Percentiles rank a stretch among this genome's conserved stretches.
These are phyloP conservation scores for Elgaria multicarinata DNA, from an alignment of 2,113 vertebrate species.

Conservation along the genomic window DNA sequence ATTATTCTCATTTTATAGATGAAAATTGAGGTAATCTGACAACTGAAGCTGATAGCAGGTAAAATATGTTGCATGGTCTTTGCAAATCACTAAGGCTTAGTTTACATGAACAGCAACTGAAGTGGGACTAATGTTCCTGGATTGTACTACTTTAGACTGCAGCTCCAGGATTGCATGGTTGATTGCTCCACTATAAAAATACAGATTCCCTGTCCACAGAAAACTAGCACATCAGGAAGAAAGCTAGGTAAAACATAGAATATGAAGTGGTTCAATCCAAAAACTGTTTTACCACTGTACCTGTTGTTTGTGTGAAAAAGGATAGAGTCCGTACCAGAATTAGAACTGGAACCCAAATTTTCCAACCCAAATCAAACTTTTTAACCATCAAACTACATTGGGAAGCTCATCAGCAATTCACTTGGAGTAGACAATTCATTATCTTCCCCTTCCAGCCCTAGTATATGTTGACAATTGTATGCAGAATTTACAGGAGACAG, in stretches of 20 bases:
- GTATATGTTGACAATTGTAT: neutral
- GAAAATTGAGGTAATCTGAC: neutral
- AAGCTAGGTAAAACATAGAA: no score
- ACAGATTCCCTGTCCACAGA: no score
- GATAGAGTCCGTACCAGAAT: neutral
- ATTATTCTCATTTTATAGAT: neutral
- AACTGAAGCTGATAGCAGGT: neutral
- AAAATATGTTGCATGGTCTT: neutral
- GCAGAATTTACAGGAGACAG: neutral
- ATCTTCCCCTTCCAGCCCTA: neutral
- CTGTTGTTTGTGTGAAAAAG: no score
- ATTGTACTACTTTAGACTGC: neutral
- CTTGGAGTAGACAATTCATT: neutral
- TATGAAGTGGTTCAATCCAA: no score
- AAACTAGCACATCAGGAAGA: no score
- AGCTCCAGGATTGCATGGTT: neutral
- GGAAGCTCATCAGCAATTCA: neutral
- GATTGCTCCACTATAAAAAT: no score
- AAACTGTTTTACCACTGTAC: no score
- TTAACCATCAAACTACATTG: neutral
- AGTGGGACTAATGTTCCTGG: neutral
- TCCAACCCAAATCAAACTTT: neutral
- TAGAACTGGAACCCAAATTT: neutral
- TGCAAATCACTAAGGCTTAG: neutral
- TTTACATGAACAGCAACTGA: neutral